Percentiles rank a stretch among this genome's conserved stretches.
Evolutionary conservation across 2,797 vertebrate species (phyloP).

Genomic region (Lepus oiostolus): DNA sequence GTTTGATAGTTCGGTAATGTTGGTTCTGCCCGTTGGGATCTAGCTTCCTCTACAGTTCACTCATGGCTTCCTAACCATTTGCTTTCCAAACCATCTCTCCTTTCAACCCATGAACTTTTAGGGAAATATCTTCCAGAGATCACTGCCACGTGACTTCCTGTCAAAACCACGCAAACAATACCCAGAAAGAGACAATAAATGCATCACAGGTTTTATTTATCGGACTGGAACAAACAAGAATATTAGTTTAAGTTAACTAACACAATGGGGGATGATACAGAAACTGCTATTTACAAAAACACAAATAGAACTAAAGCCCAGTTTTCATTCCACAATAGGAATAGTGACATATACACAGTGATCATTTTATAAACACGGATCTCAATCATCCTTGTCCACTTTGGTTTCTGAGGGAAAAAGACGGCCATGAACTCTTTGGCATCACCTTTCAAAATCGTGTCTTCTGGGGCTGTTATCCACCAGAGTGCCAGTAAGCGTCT

Average conservation of each 20-base stretch:
- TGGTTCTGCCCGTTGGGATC: too few species aligned
- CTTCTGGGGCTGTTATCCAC: neutral
- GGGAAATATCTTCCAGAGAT: neutral
- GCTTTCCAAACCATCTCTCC: neutral
- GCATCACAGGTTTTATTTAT: constrained; percentile 85
- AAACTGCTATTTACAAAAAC: constrained; percentile 81
- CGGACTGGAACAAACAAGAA: constrained; percentile 77
- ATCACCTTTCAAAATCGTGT: constrained; percentile 51
- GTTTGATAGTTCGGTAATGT: too few species aligned
- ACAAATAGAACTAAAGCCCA: constrained; percentile 67
- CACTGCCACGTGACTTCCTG: neutral
- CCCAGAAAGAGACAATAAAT: constrained; percentile 54
- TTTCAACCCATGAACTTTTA: neutral
- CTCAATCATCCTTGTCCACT: constrained; percentile 47
- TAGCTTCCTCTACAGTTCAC: too few species aligned
- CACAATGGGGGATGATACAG: constrained; percentile 42
- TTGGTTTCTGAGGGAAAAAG: constrained; percentile 52
- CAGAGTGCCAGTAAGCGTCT: constrained; percentile 19
- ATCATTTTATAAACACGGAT: constrained; percentile 65
- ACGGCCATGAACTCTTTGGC: constrained; percentile 81
- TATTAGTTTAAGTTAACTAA: constrained; percentile 85
- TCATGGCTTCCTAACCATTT: neutral
- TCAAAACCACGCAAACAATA: neutral
- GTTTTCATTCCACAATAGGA: constrained; percentile 81
- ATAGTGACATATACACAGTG: constrained; percentile 78